Evolutionary conservation across 2,888 invertebrate species (phyloP).

Genomic region (Zhuqinia jingwanae): DNA sequence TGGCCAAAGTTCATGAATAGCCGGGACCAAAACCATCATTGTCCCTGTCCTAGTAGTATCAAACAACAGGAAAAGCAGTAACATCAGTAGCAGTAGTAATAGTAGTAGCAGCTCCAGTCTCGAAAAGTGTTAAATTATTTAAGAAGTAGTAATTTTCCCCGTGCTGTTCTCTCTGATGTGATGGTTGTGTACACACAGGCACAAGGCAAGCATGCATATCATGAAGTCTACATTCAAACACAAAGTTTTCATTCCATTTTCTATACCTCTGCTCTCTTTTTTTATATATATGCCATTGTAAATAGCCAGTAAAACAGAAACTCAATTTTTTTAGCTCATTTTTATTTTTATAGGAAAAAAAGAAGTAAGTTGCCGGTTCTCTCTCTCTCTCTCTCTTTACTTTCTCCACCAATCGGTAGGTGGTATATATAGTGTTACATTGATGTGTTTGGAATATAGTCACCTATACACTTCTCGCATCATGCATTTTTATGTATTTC

Average conservation of each 20-base stretch:
- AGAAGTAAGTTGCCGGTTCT: background rate
- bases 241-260: background rate
- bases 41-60: background rate
- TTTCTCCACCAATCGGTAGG: background rate
- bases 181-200: too few relatives aligned
- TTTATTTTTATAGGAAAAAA: slow-evolving; percentile 1
- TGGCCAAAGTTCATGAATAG: slow-evolving; percentile 27
- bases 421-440: background rate
- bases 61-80: too few relatives aligned
- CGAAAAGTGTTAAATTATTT: slow-evolving; percentile 28
- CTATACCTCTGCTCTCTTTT: background rate
- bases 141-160: slow-evolving; percentile 19
- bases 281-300: too few relatives aligned
- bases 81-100: too few relatives aligned
- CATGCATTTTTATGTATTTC: slow-evolving; percentile 42
- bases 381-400: background rate
- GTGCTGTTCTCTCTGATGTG: background rate
- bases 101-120: too few relatives aligned
- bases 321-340: background rate
- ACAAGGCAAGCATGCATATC: too few relatives aligned
- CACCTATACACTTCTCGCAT: background rate
- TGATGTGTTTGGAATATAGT: background rate
- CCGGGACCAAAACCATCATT: slow-evolving; percentile 6
- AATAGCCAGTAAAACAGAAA: slow-evolving; percentile 12
- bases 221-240: too few relatives aligned